These are phyloP conservation scores for Stenchaetothrips biformis DNA, from an alignment of 2,888 invertebrate species.

Conservation along the genomic window DNA sequence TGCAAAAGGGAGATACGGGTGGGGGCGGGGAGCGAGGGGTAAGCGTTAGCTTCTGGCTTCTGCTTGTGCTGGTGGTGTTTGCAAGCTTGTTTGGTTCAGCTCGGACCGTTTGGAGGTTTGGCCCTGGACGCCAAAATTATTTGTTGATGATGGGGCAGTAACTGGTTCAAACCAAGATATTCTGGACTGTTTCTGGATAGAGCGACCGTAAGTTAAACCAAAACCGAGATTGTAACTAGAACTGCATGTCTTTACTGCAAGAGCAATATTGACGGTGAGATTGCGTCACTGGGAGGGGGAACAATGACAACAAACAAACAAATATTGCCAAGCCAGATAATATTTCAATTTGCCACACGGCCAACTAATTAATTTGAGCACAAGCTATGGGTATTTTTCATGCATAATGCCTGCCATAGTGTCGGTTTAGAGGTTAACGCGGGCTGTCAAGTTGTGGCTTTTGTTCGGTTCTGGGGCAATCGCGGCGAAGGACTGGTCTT, in stretches of 20 bases:
- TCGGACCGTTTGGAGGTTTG: background rate
- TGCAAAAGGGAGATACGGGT: background rate
- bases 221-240: background rate
- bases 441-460: background rate
- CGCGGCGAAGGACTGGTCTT: background rate
- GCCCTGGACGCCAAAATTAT: background rate
- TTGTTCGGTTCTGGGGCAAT: background rate
- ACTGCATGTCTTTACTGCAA: background rate
- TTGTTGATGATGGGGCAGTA: background rate
- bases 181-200: background rate
- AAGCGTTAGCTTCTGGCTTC: background rate
- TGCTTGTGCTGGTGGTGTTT: background rate
- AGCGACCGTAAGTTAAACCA: background rate
- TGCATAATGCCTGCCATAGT: background rate
- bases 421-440: background rate
- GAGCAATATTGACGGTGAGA: background rate
- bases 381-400: background rate
- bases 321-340: background rate
- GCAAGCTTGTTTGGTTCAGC: background rate
- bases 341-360: too few relatives aligned
- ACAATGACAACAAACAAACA: slow-evolving; percentile 5
- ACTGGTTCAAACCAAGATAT: background rate
- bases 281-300: background rate
- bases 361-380: too few relatives aligned
- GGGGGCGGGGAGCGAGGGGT: background rate